Conservation (phyloP, 2,888 invertebrate species). For the Eupithecia centaureata region DNA sequence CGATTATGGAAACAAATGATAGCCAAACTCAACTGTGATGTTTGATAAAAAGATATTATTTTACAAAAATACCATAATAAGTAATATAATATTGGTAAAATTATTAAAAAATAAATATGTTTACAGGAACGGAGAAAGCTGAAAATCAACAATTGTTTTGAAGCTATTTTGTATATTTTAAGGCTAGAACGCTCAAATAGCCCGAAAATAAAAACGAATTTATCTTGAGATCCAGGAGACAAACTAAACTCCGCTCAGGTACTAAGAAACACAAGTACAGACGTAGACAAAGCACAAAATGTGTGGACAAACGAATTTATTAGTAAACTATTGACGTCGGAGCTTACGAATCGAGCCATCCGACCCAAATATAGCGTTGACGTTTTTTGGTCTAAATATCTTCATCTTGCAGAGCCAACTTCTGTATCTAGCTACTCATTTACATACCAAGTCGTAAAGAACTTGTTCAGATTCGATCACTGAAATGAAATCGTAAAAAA, state of each 20-base stretch:
- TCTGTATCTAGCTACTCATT: neutral
- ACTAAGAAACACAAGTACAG: neutral
- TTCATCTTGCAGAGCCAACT: neutral
- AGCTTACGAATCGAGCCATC: neutral
- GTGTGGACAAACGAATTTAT: neutral
- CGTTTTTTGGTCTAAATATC: too few species aligned
- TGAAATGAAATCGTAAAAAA: neutral
- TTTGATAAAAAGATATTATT: neutral
- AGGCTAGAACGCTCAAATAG: neutral
- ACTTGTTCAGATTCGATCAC: neutral
- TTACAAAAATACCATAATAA: too few species aligned
- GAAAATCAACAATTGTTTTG: neutral
- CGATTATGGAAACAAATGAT: neutral
- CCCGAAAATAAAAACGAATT: neutral
- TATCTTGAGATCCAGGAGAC: neutral
- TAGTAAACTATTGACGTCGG: neutral
- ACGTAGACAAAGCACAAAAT: neutral
- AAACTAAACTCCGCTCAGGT: neutral
- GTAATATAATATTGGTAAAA: too few species aligned
- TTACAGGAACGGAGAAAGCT: too few species aligned
- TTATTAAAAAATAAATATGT: too few species aligned
- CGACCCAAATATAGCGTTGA: neutral
- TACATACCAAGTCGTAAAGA: neutral
- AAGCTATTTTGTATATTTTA: neutral
- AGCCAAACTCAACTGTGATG: neutral